A percentile compares a stretch with the other conserved stretches of the same genome.
phyloP scores from a whole-genome alignment of 37 sponge, comb jelly and placozoan species.

The Haliclona indistincta region DNA sequence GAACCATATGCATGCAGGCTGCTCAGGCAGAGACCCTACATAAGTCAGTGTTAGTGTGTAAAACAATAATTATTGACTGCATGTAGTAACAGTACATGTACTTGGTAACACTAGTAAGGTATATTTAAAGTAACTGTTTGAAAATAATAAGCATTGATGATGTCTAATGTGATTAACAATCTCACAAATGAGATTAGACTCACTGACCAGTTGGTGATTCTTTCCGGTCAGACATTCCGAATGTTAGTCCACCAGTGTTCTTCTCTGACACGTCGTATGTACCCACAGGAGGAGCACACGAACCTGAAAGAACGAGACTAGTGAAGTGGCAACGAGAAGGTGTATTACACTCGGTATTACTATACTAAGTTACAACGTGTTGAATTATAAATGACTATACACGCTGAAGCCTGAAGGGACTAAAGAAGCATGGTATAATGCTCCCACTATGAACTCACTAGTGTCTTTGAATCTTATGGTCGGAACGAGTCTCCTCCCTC shows the following conservation, averaged over 20 bases:
- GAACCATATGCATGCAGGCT: neutral
- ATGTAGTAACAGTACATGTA: too few relatives aligned
- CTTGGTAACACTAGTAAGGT: too few relatives aligned
- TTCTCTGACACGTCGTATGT: slow-evolving; percentile 20
- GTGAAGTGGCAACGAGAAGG: neutral
- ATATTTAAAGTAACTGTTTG: too few relatives aligned
- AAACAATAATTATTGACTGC: neutral
- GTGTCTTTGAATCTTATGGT: slow-evolving; percentile 47
- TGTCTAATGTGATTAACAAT: too few relatives aligned
- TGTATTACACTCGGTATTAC: too few relatives aligned
- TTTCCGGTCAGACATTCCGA: slow-evolving; percentile 29
- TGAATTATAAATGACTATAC: neutral
- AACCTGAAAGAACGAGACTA: slow-evolving; percentile 1
- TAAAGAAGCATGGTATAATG: too few relatives aligned
- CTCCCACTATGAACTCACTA: slow-evolving; percentile 15
- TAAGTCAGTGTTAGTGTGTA: neutral
- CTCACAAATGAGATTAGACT: too few relatives aligned
- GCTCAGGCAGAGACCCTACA: neutral
- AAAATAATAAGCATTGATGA: too few relatives aligned
- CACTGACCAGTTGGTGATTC: neutral
- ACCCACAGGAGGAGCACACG: slow-evolving; percentile 26
- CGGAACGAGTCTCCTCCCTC: too few relatives aligned
- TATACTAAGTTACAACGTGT: neutral
- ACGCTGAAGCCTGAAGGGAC: neutral
- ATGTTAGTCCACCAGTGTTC: neutral